These are phyloP conservation scores for Scelioninae gen. 2 DNA, from an alignment of 2,888 invertebrate genomes.

Conservation along the genomic window DNA sequence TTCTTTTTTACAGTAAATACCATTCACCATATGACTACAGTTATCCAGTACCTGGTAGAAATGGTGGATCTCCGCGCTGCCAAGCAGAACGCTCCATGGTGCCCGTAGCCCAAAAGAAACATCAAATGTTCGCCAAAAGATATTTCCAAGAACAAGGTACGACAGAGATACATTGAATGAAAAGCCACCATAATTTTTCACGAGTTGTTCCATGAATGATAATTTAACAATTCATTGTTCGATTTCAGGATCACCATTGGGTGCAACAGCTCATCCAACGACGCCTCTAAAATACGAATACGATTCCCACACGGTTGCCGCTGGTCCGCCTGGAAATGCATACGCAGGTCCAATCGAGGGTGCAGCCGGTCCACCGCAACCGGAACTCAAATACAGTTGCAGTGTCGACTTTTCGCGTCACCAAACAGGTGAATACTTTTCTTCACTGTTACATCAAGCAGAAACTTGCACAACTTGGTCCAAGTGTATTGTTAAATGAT, in stretches of 20 bases:
- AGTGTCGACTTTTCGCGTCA: conserved; percentile 81
- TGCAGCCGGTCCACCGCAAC: conserved; percentile 77
- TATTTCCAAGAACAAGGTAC: conserved; percentile 82
- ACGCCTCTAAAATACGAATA: conserved; percentile 79
- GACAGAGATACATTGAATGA: too few species aligned
- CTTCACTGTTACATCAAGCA: too few species aligned
- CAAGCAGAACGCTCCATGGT: conserved; percentile 76
- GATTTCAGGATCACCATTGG: conserved; percentile 69
- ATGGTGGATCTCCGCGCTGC: conserved; percentile 72
- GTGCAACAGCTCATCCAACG: conserved; percentile 66
- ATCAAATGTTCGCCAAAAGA: conserved; percentile 93
- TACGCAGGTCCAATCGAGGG: conserved; percentile 76
- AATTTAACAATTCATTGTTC: too few species aligned
- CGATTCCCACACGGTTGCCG: conserved; percentile 73
- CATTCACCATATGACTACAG: conserved; percentile 84
- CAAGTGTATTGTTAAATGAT: background rate
- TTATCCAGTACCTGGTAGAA: conserved; percentile 76
- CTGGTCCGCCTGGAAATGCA: conserved; percentile 73
- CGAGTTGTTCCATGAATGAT: too few species aligned
- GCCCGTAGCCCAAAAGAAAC: conserved; percentile 89
- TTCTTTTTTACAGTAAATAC: conserved; percentile 78
- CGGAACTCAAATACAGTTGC: conserved; percentile 83
- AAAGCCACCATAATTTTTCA: too few species aligned
- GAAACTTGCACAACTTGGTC: too few species aligned
- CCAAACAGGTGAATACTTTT: conserved; percentile 67